These are phyloP conservation scores for Prochilodus magdalenae DNA, from an alignment of 2,113 vertebrate species.

Conservation along the genomic window DNA sequence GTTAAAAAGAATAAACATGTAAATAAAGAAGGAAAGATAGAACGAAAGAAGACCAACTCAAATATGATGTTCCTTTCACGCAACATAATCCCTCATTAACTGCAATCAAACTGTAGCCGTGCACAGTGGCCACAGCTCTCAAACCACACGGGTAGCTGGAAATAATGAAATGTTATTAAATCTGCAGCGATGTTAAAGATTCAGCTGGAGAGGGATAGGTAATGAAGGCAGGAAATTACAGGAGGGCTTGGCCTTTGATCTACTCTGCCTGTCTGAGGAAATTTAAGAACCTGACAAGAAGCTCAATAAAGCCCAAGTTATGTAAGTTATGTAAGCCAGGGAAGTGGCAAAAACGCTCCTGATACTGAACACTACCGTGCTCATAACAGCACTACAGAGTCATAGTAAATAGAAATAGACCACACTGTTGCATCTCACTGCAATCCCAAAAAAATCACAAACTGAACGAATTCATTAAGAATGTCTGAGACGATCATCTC, in stretches of 20 bases:
- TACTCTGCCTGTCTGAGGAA: background rate
- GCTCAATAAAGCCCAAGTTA: background rate
- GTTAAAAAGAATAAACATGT: too few species aligned
- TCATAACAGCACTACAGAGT: background rate
- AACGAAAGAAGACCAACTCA: too few species aligned
- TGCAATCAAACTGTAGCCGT: background rate
- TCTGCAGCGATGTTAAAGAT: background rate
- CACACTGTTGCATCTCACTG: background rate
- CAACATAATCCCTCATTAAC: background rate
- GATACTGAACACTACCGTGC: background rate
- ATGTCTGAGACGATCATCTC: background rate
- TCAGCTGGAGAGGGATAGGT: slow-evolving; percentile 8
- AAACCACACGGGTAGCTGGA: background rate
- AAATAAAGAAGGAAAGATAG: too few species aligned
- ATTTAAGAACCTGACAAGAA: slow-evolving; percentile 5
- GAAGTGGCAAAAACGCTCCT: background rate
- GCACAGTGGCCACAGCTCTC: background rate
- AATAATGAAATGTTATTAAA: background rate
- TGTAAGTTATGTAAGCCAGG: background rate
- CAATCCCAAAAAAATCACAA: background rate
- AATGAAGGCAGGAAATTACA: slow-evolving; percentile 3
- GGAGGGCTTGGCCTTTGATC: background rate
- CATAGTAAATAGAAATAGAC: background rate
- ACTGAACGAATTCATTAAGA: background rate
- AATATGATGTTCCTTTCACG: too few species aligned